phyloP scores from a whole-genome alignment of 2,888 invertebrate genomes.

The Drosophila siamana region DNA sequence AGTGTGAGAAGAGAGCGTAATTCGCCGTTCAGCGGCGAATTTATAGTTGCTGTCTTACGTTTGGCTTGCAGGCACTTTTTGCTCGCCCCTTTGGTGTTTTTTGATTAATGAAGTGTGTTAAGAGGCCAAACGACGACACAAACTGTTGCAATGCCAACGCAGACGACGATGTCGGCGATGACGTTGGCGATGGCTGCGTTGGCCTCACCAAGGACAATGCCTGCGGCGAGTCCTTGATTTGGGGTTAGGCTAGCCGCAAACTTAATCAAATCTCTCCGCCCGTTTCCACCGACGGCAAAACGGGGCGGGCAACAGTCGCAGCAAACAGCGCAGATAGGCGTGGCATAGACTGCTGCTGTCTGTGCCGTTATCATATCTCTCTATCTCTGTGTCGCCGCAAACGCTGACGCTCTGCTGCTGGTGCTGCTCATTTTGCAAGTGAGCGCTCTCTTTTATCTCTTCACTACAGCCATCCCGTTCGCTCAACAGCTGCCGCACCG shows the following conservation, averaged over 20 bases:
- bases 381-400: conserved; percentile 68
- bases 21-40: conserved; percentile 52
- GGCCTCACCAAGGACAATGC: conserved; percentile 73
- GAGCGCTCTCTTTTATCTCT: conserved; percentile 59
- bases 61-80: conserved; percentile 47
- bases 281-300: conserved; percentile 47
- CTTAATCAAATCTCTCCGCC: conserved; percentile 34
- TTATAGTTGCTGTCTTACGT: conserved; percentile 18
- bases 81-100: conserved; percentile 52
- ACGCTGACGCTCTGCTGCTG: conserved; percentile 37
- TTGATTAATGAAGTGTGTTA: conserved; percentile 85
- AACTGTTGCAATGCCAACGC: conserved; percentile 58
- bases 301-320: not conserved
- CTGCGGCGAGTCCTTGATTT: conserved; percentile 71
- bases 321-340: conserved; percentile 54
- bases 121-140: conserved; percentile 80
- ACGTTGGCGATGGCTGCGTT: conserved; percentile 19
- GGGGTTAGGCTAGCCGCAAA: conserved; percentile 58
- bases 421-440: conserved; percentile 67
- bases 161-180: conserved; percentile 27
- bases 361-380: conserved; percentile 72
- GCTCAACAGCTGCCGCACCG: conserved; percentile 42
- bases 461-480: conserved; percentile 66
- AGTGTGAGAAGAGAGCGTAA: conserved; percentile 10
- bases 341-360: conserved; percentile 58